Evolutionary conservation across 2,888 invertebrate species (phyloP), one percentile per base, ranked within the genome.

Genomic region (Cosmia trapezina): DNA sequence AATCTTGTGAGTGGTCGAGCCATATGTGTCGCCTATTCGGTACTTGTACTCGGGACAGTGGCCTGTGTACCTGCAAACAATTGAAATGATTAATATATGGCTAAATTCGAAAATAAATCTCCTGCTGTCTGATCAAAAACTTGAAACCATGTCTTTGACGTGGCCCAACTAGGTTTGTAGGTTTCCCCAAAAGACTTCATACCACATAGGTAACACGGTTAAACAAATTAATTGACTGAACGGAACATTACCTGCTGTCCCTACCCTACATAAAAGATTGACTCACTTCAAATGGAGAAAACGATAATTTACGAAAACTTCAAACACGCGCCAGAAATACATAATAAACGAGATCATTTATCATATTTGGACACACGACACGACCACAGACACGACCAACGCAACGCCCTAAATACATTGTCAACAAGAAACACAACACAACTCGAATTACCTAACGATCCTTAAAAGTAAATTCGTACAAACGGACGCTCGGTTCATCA

Each of bases 31-130:
- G 4, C 98, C 98, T 78, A 97, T 97, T 37, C 97, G 96, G 89
- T 97, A 98, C 75, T 97, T 97, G 93, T 97, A 97, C 87, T 98
- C 97, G 0, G 98, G 98, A 87, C 97, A 98, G 88, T 97, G 97
- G 54, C 98, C 98, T 4, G 98, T 97, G 91, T 98, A 98, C 73
- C 98, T 98, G 88, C 0, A 76, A 69, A 59, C 4, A 9, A 63
- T 33, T 28, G 8, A 61, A 41, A 69, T 41, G 8, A 41, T 41
- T 41, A 41, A 41, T 41, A 41, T 41, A 8, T 41, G 41, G 41
- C 41, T 41, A 41, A 41, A 8, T 41, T 41, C 41, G 7, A 8
- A 41, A 41, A 8, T 41, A 41, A 0, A 41, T 41, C 41, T 41
- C 37, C 37, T 37, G 6, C 6, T 37, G 37, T 6, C 37, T 8